phyloP scores from a whole-genome alignment of 2,888 invertebrate species.

The Slavum lentiscoides region DNA sequence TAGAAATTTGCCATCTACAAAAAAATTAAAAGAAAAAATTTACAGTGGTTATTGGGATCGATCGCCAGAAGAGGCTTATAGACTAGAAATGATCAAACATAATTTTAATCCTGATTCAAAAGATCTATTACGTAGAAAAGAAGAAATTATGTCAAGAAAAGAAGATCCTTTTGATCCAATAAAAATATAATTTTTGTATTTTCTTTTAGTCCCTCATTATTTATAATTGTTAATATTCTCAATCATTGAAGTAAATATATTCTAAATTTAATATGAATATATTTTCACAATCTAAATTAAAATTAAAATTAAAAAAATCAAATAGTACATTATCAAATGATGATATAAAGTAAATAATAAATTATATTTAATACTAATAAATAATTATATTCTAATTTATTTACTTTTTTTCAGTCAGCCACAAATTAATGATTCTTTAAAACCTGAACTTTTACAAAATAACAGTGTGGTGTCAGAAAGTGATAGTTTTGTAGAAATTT shows the following conservation, averaged over 20 bases:
- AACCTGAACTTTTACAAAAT: not conserved
- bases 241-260: not conserved
- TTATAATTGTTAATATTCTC: constrained; percentile 10
- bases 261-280: constrained; percentile 30
- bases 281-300: constrained; percentile 49
- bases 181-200: constrained; percentile 26
- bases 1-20: constrained; percentile 23
- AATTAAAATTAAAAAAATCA: constrained; percentile 42
- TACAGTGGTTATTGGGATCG: constrained; percentile 37
- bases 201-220: not conserved
- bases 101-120: constrained; percentile 42
- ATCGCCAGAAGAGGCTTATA: constrained; percentile 31
- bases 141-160: constrained; percentile 14
- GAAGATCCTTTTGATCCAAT: constrained; percentile 3
- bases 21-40: constrained; percentile 28
- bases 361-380: not conserved
- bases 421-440: constrained; percentile 5
- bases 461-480: constrained; percentile 26
- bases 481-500: constrained; percentile 49
- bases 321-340: not conserved
- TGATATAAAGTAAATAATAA: constrained; percentile 21
- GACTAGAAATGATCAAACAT: constrained; percentile 39
- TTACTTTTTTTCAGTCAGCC: constrained; percentile 20
- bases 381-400: not conserved
- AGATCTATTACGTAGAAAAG: constrained; percentile 12